Base-by-base conservation (phyloP, 2,888 invertebrate genomes). In the Malthinus flaveolus region DNA sequence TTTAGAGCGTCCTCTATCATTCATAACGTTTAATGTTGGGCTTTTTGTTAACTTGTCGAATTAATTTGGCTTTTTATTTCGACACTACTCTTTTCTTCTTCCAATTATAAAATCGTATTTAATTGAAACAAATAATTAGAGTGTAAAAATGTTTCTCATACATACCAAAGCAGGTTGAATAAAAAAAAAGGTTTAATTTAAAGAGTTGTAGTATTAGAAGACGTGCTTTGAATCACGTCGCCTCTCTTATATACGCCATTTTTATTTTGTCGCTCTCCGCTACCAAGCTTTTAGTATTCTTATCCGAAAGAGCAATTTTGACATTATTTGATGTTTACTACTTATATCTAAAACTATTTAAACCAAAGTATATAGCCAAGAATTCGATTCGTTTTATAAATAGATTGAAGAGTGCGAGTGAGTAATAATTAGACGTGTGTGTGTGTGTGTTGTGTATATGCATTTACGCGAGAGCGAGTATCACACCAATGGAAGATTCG, bases 221-320 rank as follows among this genome's bases (percentile, higher is more conserved):
- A 69, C 70, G 67, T 66, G 69, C 66, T 63, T 65, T 63, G 66
- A 66, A 67, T 68, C 66, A 66, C 70, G 68, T 68, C 68, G 66
- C 67, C 67, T 67, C 66, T 65, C 66, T 56, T 60, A 65, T 66
- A 63, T 66, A 65, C 62, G 62, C 64, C 61, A 49, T 34, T 44
- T 12, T 55, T 47, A 44, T 44, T 49, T n/a, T n/a, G n/a, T n/a
- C n/a, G n/a, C 23, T 23, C 23, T 44, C 33, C 3, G 23, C 23
- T 23, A 3, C 31, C 32, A 9, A n/a, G n/a, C n/a, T n/a, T n/a
- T 49, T 42, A 15, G 52, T 58, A 52, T 49, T 52, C 57, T 52
- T 52, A 23, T 34, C 23, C 44, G 23, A 42, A 49, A 32, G 36
- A 31, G 56, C 49, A 55, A 56, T 56, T 56, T 56, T 23, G 23